Conservation (phyloP, 2,888 invertebrate species). For the Ophonus ardosiacus region DNA sequence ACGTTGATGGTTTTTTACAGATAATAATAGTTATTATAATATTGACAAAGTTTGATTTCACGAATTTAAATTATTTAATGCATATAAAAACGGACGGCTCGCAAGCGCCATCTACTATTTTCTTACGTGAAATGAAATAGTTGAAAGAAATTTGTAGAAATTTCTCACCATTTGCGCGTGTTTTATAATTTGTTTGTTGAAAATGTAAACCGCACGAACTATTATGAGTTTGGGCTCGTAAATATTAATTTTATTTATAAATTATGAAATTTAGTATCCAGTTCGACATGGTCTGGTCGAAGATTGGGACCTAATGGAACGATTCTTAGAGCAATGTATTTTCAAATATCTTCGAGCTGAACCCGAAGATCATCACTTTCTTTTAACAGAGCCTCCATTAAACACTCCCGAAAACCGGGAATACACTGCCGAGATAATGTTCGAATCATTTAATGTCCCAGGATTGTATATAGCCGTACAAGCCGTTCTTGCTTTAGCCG, state of each 20-base stretch:
- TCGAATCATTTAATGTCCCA: constrained; percentile 99
- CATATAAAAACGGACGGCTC: no score
- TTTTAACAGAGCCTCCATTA: constrained; percentile 98
- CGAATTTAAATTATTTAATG: no score
- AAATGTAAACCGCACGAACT: no score
- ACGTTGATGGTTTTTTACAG: no score
- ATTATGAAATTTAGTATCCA: constrained; percentile 86
- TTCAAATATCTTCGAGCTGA: constrained; percentile 99
- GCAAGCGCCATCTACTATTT: no score
- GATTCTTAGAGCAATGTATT: constrained; percentile 98
- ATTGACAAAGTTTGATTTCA: no score
- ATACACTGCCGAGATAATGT: constrained; percentile 99
- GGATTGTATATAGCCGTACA: constrained; percentile 99
- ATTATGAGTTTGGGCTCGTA: no score
- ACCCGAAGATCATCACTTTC: constrained; percentile 99
- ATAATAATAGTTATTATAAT: no score
- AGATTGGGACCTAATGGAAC: constrained; percentile 99
- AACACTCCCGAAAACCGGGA: constrained; percentile 99
- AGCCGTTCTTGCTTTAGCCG: constrained; percentile 98
- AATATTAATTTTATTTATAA: neutral
- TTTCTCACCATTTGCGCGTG: no score
- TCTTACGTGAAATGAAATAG: no score
- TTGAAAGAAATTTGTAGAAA: no score
- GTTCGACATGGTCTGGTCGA: constrained; percentile 99
- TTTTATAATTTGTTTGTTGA: no score